phyloP scores from a whole-genome alignment of 2,113 vertebrate genomes.

The Aix galericulata region DNA sequence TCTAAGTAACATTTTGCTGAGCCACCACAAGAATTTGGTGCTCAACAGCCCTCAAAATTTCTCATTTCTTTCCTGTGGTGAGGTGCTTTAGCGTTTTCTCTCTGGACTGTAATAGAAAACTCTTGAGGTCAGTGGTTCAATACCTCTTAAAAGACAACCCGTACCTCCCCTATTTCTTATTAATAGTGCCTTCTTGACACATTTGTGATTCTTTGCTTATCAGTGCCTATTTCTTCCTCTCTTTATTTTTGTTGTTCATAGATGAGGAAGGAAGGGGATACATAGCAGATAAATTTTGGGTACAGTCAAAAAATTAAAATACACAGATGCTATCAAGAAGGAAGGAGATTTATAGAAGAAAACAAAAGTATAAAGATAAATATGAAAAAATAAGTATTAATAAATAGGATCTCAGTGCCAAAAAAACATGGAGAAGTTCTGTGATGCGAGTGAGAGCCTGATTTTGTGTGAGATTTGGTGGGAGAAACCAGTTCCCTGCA shows the following conservation, averaged over 20 bases:
- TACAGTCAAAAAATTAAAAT: background rate
- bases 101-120: slow-evolving; percentile 64
- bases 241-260: background rate
- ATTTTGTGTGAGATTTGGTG: background rate
- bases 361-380: background rate
- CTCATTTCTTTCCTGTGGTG: slow-evolving; percentile 79
- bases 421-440: background rate
- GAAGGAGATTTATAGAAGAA: background rate
- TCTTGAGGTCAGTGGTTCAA: slow-evolving; percentile 65
- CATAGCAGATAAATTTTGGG: background rate
- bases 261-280: background rate
- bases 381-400: background rate
- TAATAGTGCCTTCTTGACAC: background rate
- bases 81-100: slow-evolving; percentile 65
- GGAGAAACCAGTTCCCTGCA: background rate
- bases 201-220: slow-evolving; percentile 18
- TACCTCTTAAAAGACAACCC: slow-evolving; percentile 29
- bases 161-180: background rate
- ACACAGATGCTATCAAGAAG: background rate
- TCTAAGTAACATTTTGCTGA: slow-evolving; percentile 77
- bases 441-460: background rate
- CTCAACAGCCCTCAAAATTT: slow-evolving; percentile 81
- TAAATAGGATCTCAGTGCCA: background rate
- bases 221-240: background rate
- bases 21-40: slow-evolving; percentile 63